These are phyloP conservation scores for Cebidichthys violaceus DNA, from an alignment of 2,113 vertebrate species.

Conservation along the genomic window DNA sequence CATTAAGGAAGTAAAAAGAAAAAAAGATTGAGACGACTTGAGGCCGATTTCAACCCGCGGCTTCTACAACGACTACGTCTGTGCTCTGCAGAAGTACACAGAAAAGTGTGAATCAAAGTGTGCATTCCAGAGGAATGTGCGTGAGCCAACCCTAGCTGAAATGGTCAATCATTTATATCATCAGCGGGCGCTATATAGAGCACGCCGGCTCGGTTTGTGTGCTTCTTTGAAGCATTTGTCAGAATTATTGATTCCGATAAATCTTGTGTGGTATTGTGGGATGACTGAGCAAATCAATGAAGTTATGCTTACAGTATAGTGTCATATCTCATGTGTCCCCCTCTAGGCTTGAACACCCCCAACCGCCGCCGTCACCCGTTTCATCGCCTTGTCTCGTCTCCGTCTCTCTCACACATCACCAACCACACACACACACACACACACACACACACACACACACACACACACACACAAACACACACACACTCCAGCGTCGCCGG, in stretches of 20 bases:
- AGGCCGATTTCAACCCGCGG: conserved; percentile 11
- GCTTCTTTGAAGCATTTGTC: conserved; percentile 67
- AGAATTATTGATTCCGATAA: conserved; percentile 77
- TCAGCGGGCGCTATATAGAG: conserved; percentile 37
- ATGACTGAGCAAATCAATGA: conserved; percentile 75
- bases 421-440: not conserved
- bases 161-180: conserved; percentile 53
- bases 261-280: conserved; percentile 64
- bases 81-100: conserved; percentile 9
- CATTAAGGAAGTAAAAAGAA: not conserved
- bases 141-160: conserved; percentile 33
- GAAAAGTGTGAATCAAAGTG: conserved; percentile 30
- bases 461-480: conserved; percentile 12
- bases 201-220: conserved; percentile 60
- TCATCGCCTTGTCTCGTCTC: conserved; percentile 56
- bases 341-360: conserved; percentile 45
- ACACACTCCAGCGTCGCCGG: conserved; percentile 8
- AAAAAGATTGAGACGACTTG: not conserved
- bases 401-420: conserved; percentile 20
- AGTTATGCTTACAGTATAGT: conserved; percentile 80
- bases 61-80: conserved; percentile 1
- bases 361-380: conserved; percentile 50
- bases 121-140: conserved; percentile 17
- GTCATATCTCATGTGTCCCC: conserved; percentile 72
- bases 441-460: conserved; percentile 21